Evolutionary conservation across 2,888 invertebrate genomes (phyloP).

Genomic region (Andrena flavipes): DNA sequence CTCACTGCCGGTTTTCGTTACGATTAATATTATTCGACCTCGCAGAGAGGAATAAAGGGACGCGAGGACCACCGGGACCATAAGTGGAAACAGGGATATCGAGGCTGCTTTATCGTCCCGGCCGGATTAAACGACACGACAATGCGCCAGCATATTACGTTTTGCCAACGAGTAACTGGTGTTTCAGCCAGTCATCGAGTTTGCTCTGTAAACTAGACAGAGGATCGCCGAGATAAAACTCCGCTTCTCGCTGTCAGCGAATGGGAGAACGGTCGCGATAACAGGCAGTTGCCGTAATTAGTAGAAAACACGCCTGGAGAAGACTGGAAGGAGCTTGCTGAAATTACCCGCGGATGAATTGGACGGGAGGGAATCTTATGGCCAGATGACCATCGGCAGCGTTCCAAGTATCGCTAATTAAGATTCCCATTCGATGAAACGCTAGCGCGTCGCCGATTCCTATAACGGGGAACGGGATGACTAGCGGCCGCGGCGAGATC

Average conservation of each 20-base stretch:
- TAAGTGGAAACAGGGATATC: conserved; percentile 47
- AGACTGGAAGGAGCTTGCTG: too few species aligned
- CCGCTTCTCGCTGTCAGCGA: too few species aligned
- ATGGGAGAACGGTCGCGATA: too few species aligned
- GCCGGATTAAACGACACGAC: conserved; percentile 30
- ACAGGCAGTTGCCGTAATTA: too few species aligned
- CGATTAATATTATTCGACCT: conserved; percentile 58
- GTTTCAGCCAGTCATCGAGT: neutral
- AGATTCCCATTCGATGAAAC: conserved; percentile 37
- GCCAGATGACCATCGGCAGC: conserved; percentile 12
- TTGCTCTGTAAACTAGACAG: neutral
- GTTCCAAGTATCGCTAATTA: conserved; percentile 51
- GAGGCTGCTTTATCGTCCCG: conserved; percentile 25
- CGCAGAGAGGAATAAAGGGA: conserved; percentile 48
- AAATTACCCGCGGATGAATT: too few species aligned
- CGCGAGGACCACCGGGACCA: conserved; percentile 47
- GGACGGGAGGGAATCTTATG: neutral
- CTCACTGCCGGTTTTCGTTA: conserved; percentile 57
- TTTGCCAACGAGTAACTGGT: neutral
- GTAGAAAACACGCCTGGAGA: too few species aligned
- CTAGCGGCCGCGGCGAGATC: conserved; percentile 13
- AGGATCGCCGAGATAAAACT: too few species aligned
- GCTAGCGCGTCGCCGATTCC: neutral
- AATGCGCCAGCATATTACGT: conserved; percentile 1
- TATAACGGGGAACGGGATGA: conserved; percentile 26